Base-by-base conservation (phyloP, 2,113 vertebrate species). In the Tringa solitaria region DNA sequence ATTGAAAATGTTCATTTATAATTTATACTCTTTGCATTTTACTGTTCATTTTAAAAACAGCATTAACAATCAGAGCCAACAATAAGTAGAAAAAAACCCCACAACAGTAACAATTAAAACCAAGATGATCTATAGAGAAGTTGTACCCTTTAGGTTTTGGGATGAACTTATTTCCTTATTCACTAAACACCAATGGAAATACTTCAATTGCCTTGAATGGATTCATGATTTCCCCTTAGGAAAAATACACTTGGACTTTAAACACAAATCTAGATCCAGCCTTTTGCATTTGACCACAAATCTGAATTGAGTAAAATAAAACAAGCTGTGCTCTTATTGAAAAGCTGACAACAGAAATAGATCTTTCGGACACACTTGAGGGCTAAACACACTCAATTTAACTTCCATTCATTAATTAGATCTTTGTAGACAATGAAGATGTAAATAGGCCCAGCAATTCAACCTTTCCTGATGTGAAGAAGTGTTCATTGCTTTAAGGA, bases 1-100 rank as follows among this genome's bases (percentile, higher is more conserved):
- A 96, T 97, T 97, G 93, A 97, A 97, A 95, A 76, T 68, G 93
- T 95, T 97, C 76, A 90, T 96, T 96, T 96, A 93, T 96, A 96
- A 98, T 96, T 96, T 92, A 97, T 95, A 92, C 57, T 89, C 93
- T 87, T 80, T 89, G 69, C 89, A 78, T 96, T 84, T 93, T 85
- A 93, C 77, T 96, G 81, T 85, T 97, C 95, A 83, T 94, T 96
- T 97, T 94, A 39, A 94, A 91, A 91, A 87, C 19, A 59, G 43
- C 46, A 57, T 69, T 94, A 95, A 80, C 64, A 82, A 50, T 46
- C 85, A 78, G 7, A 89, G 50, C 32, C 46, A 84, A 74, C 8
- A 84, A 35, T 41, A 61, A 78, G 8, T 7, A 46, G 46, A 21
- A 60, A 27, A 19, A 69, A 77, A 67, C 18, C 22, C 46, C 46